phyloP scores from a whole-genome alignment of 2,797 vertebrate species.

The Chelon labrosus region DNA sequence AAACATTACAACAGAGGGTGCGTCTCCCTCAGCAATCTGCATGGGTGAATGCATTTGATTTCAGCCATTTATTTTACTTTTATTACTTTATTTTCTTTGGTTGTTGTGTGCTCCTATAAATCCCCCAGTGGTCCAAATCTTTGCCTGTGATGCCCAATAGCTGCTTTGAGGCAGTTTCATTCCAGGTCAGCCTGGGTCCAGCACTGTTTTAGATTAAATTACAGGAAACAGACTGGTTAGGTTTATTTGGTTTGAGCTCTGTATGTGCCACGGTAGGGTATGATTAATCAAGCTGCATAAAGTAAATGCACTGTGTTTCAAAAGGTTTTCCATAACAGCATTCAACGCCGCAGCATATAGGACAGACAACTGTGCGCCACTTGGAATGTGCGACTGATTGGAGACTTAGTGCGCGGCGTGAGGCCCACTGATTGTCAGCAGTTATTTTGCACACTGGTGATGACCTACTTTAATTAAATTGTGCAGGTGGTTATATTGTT shows the following conservation, averaged over 20 bases:
- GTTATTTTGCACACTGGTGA: background rate
- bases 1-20: background rate
- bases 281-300: background rate
- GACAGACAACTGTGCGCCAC: background rate
- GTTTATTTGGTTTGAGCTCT: conserved; percentile 6
- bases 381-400: conserved; percentile 3
- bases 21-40: background rate
- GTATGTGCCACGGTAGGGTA: background rate
- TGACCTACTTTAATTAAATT: conserved; percentile 9
- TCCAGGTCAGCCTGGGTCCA: background rate
- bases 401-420: background rate
- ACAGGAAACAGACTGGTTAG: conserved; percentile 5
- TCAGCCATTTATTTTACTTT: conserved; percentile 1
- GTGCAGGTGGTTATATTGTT: background rate
- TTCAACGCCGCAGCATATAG: background rate
- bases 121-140: background rate
- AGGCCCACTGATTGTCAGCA: conserved; percentile 2
- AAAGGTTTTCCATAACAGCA: background rate
- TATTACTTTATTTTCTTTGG: background rate
- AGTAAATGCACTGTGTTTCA: background rate
- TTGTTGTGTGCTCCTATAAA: fast-evolving
- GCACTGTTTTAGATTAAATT: conserved; percentile 4
- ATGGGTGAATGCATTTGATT: conserved; percentile 1
- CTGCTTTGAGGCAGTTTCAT: background rate
- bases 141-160: background rate